A percentile compares a stretch with the other conserved stretches of the same genome.
These are phyloP conservation scores for Euwallacea similis DNA, from an alignment of 1,140 invertebrate species.

Conservation along the genomic window DNA sequence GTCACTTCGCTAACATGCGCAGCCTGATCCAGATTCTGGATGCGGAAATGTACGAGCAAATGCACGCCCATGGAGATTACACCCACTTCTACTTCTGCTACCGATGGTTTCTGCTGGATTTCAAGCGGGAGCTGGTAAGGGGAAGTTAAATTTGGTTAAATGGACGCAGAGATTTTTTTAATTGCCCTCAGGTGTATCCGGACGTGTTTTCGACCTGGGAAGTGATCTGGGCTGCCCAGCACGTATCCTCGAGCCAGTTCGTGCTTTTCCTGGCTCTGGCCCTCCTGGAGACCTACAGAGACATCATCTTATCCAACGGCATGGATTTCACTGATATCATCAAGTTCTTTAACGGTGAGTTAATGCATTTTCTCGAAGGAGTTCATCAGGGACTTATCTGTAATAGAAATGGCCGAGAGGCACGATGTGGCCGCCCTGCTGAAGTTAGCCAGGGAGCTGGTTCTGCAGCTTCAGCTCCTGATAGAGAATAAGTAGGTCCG, in stretches of 20 bases:
- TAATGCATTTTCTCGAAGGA: background rate
- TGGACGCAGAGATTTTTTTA: background rate
- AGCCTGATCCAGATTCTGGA: slow-evolving; percentile 86
- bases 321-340: slow-evolving; percentile 99
- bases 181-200: slow-evolving; percentile 62
- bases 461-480: slow-evolving; percentile 83
- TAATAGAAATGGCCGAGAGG: slow-evolving; percentile 91
- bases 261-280: slow-evolving; percentile 91
- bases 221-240: slow-evolving; percentile 90
- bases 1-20: slow-evolving; percentile 93
- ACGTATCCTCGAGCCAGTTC: slow-evolving; percentile 85
- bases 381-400: background rate
- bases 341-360: slow-evolving; percentile 92
- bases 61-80: slow-evolving; percentile 93
- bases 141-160: background rate
- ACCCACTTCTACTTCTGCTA: slow-evolving; percentile 98
- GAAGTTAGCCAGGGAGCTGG: slow-evolving; percentile 77
- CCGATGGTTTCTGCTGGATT: slow-evolving; percentile 80
- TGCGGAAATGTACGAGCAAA: slow-evolving; percentile 89
- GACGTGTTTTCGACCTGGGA: slow-evolving; percentile 95
- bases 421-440: slow-evolving; percentile 85
- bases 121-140: slow-evolving; percentile 74
- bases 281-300: slow-evolving; percentile 87
- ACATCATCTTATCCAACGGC: slow-evolving; percentile 90
- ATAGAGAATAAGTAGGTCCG: slow-evolving; percentile 78